These are phyloP conservation scores for Spicauda simplicius DNA, from an alignment of 2,888 invertebrate species.

Conservation along the genomic window DNA sequence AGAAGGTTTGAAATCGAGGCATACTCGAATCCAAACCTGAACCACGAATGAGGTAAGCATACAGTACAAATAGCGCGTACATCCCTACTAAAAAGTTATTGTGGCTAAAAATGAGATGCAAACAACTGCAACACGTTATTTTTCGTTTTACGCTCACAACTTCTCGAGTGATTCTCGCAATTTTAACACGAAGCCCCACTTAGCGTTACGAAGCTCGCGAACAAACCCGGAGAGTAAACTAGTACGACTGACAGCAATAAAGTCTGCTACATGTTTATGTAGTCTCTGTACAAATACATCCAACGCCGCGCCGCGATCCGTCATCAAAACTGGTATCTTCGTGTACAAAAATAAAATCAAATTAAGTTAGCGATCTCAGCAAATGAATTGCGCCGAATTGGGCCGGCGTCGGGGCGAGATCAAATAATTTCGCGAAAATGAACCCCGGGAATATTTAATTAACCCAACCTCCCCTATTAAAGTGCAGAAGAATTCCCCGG, in stretches of 20 bases:
- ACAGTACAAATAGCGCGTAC: too few relatives aligned
- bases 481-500: constrained; percentile 80
- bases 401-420: constrained; percentile 68
- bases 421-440: constrained; percentile 83
- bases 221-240: constrained; percentile 50
- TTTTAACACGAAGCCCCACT: constrained; percentile 61
- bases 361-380: constrained; percentile 63
- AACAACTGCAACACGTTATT: not conserved
- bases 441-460: constrained; percentile 80
- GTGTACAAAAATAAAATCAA: constrained; percentile 67
- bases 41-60: too few relatives aligned
- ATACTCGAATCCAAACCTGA: too few relatives aligned
- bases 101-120: not conserved
- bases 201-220: constrained; percentile 56
- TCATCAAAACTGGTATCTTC: constrained; percentile 47
- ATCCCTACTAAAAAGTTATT: not conserved
- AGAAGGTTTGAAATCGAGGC: too few relatives aligned
- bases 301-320: constrained; percentile 45
- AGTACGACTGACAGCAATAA: constrained; percentile 66
- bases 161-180: constrained; percentile 3
- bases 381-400: constrained; percentile 69
- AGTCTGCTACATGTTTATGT: constrained; percentile 62
- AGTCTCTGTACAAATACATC: constrained; percentile 60
- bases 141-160: not conserved
- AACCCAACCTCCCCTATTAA: constrained; percentile 77